Conservation (phyloP, 2,888 invertebrate species). For the Alentia gelatinosa region DNA sequence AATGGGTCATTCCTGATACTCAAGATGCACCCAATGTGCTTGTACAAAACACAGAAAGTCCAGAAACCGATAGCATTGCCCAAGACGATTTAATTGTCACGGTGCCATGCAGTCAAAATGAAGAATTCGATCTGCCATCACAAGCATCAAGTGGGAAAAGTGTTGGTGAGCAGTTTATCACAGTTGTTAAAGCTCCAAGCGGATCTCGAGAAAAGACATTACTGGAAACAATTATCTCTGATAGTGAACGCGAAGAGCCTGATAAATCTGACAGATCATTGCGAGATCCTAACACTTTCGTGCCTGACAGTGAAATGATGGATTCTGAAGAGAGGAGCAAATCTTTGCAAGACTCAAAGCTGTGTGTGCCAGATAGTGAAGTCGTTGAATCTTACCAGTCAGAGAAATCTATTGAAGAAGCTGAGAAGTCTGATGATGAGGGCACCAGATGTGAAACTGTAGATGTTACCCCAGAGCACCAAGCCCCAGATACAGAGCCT, state of each 20-base stretch:
- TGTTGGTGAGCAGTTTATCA: neutral
- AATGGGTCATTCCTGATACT: neutral
- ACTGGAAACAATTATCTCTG: neutral
- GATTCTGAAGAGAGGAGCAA: neutral
- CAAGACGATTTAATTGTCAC: neutral
- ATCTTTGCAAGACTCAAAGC: neutral
- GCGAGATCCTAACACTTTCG: neutral
- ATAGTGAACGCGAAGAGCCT: neutral
- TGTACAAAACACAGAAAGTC: neutral
- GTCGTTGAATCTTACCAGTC: neutral
- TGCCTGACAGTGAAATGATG: neutral
- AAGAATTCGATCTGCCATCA: neutral
- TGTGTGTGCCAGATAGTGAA: neutral
- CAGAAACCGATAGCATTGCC: neutral
- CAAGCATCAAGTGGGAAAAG: neutral
- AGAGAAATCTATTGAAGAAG: neutral
- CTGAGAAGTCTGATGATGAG: neutral
- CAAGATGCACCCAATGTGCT: neutral
- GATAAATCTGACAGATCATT: neutral
- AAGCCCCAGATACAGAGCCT: neutral
- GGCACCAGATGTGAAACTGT: neutral
- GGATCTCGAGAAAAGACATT: neutral
- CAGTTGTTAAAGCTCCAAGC: neutral
- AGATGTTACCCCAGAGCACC: neutral
- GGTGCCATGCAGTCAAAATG: conserved; percentile 11